Conservation (phyloP, 2,113 vertebrate genomes). For the Aspidoscelis tigris region DNA sequence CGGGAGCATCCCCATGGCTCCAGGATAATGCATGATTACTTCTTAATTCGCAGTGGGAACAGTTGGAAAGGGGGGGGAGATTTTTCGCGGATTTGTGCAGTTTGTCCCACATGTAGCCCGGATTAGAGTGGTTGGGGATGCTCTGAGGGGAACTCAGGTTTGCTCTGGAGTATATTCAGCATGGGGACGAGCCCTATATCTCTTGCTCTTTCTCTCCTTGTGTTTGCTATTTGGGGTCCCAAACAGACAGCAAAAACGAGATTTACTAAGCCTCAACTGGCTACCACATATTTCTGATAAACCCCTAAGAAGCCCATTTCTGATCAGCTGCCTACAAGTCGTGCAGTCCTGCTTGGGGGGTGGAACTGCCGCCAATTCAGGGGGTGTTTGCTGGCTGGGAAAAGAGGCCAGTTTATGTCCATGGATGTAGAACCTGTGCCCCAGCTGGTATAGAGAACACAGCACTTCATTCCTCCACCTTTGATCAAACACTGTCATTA, state of each 20-base stretch:
- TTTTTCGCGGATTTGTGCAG: too few species aligned
- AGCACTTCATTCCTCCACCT: not conserved
- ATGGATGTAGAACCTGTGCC: not conserved
- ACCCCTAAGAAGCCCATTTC: too few species aligned
- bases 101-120: too few species aligned
- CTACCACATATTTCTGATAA: not conserved
- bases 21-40: too few species aligned
- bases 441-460: not conserved
- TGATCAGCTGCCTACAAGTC: not conserved
- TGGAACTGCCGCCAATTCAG: not conserved
- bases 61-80: too few species aligned
- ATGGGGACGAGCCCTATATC: too few species aligned
- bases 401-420: not conserved
- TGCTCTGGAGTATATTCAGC: too few species aligned
- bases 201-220: not conserved
- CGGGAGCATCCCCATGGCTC: too few species aligned
- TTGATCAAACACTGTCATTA: constrained; percentile 34
- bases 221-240: not conserved
- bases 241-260: not conserved
- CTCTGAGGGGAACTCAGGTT: too few species aligned
- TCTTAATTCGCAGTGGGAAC: too few species aligned
- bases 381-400: not conserved
- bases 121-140: too few species aligned
- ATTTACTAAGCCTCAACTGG: not conserved
- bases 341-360: not conserved